Conservation (phyloP, 2,113 vertebrate species). For the Micronycteris hirsuta region DNA sequence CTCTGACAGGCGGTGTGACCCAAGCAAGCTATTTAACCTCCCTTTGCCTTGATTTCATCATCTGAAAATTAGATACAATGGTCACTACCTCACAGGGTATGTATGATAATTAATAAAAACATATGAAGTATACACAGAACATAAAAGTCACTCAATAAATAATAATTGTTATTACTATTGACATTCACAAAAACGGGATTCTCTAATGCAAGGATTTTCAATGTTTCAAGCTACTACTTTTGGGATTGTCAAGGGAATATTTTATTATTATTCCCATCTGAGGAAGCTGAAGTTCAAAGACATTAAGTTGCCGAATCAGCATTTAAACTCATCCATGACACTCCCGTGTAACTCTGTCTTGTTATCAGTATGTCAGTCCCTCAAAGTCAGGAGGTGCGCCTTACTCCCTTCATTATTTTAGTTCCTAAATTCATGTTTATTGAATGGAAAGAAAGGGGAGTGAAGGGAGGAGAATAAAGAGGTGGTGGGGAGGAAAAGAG, state of each 20-base stretch:
- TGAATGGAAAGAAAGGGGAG: neutral
- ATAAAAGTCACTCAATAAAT: neutral
- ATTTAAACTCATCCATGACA: neutral
- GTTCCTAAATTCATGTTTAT: neutral
- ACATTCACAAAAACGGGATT: neutral
- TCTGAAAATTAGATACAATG: neutral
- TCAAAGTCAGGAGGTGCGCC: neutral
- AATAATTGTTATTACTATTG: neutral
- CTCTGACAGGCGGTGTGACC: neutral
- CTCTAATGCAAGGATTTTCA: neutral
- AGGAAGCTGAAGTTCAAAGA: neutral
- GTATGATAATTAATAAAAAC: neutral
- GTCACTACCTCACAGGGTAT: too few relatives aligned
- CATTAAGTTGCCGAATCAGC: neutral
- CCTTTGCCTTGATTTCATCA: neutral
- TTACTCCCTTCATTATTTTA: neutral
- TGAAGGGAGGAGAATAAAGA: neutral
- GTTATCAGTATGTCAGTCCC: neutral
- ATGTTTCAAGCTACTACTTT: neutral
- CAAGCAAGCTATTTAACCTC: neutral
- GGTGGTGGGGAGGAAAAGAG: neutral
- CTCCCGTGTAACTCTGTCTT: neutral
- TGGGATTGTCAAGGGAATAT: neutral
- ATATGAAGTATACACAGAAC: neutral
- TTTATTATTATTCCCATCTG: neutral